Base-by-base conservation (phyloP, 1,140 invertebrate species). In the Drosophila orena region DNA sequence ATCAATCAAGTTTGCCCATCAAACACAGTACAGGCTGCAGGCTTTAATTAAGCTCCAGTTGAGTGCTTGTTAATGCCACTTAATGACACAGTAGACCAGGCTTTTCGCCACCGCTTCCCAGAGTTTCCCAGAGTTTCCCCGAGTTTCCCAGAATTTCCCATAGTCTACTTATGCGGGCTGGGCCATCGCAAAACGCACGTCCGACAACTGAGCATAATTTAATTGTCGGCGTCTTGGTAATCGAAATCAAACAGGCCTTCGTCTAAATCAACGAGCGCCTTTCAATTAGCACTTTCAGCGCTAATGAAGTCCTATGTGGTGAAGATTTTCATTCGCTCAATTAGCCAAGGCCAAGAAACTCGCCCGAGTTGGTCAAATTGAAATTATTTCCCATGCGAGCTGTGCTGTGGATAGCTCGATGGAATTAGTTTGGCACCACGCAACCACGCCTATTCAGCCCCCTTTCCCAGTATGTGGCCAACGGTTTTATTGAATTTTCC, bases 401-500 rank as follows among this genome's bases (percentile, higher is more conserved):
- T 27, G 37, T 34, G 30, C 7, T 55, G 52, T 46, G 61, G 42
- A 20, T 30, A 59, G 56, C 54, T 59, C 24, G 58, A 61, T 64
- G 50, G 79, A 56, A 83, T 81, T 78, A 83, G 74, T 78, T 77
- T 62, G 75, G 74, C 52, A 58, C n/a, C n/a, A n/a, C n/a, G n/a
- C 42, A 81, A 78, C 79, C 79, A 79, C 34, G 69, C 47, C 61
- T 46, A 46, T 22, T 59, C 35, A 8, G 7, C 44, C 12, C 20
- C 7, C 11, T 40, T 42, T 42, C 22, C 12, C 55, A 20, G 30
- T 12, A 14, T 66, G 60, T 50, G 79, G 79, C 69, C 80, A 75
- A 62, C 47, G 76, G 81, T 76, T 84, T 83, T 83, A 83, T 83
- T 83, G 64, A 84, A 85, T 83, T 84, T 79, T 59, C 56, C 74